Evolutionary conservation across 2,888 invertebrate genomes (phyloP), one percentile per base, ranked within the genome.

Genomic region (Exocentrus adspersus): DNA sequence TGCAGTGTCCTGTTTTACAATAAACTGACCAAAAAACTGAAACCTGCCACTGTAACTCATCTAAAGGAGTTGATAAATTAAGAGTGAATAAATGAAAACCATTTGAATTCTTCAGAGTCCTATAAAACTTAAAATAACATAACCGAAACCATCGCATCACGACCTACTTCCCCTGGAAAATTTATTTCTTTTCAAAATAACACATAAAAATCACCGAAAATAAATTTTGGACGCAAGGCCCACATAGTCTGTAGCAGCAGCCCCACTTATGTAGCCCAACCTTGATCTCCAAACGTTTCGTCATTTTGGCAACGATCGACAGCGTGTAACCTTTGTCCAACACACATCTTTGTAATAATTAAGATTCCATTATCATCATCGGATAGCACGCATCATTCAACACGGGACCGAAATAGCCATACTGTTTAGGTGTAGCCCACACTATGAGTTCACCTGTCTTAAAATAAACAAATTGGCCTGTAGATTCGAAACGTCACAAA

Each of bases 371-470:
- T 43, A 54, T 30, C 17, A 54, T 54, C 28, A 54, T 30, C 17
- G 17, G 17, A 16, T 14, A 28, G 17, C 16, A 6, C 12, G 43
- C 5, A 54, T 54, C 54, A 54, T 10, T 54, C 54, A 43, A 42
- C 54, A 43, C 20, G 17, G 12, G 17, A 54, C 12, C 37, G 16
- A 54, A 54, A 54, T 54, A 43, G n/a, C 16, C 19, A 45, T 17
- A 20, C 43, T 54, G 17, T 21, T 3, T 24, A 9, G 17, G 17
- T 28, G 21, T 16, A 12, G n/a, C 60, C 60, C 51, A 60, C 60
- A 42, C 42, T 43, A 28, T 43, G 50, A 59, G 21, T 12, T 51
- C 60, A 60, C 51, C 45, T 42, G 41, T 53, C 43, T 52, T n/a
- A 43, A 60, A 60, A 53, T 60, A 60, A 17, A 12, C 37, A 37